These are phyloP conservation scores for Pluvianellus socialis DNA, from an alignment of 2,113 vertebrate genomes.

Conservation along the genomic window DNA sequence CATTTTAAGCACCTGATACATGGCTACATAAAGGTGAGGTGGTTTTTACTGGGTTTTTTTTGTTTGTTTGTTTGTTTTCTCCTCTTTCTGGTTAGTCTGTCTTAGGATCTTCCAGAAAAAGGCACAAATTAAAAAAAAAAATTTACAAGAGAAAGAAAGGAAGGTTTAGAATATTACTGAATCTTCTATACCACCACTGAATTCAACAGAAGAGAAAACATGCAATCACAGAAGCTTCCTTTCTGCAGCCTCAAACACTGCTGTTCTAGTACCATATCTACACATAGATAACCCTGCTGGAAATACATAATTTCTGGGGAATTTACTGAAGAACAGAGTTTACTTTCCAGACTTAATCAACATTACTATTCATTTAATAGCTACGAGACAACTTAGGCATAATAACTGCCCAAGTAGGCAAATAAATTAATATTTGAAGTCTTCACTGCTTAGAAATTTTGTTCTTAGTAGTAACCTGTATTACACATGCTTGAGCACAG, in stretches of 20 bases:
- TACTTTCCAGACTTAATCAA: background rate
- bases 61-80: background rate
- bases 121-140: background rate
- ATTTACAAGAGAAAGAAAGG: background rate
- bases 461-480: background rate
- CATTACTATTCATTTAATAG: background rate
- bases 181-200: background rate
- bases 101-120: background rate
- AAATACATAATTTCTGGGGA: background rate
- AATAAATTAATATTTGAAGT: background rate
- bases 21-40: background rate
- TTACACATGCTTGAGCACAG: background rate
- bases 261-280: background rate
- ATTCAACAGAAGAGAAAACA: background rate
- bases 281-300: background rate
- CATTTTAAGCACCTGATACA: background rate
- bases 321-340: background rate
- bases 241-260: background rate
- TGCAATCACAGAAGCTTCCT: background rate
- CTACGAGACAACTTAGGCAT: background rate
- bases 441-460: background rate
- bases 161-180: background rate
- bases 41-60: background rate
- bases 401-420: background rate
- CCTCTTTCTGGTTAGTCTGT: background rate